Conservation (phyloP, 2,888 invertebrate species). For the Diaphora mendica region DNA sequence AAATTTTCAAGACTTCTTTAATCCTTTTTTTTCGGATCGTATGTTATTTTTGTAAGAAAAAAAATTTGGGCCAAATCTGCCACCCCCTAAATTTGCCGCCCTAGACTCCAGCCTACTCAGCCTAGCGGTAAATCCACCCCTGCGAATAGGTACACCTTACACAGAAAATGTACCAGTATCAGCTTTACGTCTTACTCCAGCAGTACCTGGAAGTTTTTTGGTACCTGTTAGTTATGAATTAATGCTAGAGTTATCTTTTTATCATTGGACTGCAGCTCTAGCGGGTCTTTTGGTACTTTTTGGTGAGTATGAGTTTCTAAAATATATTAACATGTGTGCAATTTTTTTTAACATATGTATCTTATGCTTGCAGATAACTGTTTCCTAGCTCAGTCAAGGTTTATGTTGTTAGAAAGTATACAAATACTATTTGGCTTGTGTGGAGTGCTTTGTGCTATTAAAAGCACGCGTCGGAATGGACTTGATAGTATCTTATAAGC, state of each 20-base stretch:
- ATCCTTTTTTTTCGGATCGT: too few species aligned
- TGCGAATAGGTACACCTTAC: constrained; percentile 94
- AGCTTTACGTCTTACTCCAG: constrained; percentile 94
- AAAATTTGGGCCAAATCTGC: too few species aligned
- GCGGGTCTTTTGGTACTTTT: constrained; percentile 93
- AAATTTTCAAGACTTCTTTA: too few species aligned
- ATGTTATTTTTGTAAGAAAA: too few species aligned
- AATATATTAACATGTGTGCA: neutral
- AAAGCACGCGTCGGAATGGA: constrained; percentile 68
- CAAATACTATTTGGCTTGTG: constrained; percentile 94
- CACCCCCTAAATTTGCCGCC: too few species aligned
- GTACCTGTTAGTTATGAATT: constrained; percentile 94
- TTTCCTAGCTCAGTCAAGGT: constrained; percentile 96
- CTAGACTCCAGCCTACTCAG: too few species aligned
- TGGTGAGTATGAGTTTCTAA: constrained; percentile 83
- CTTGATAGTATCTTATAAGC: too few species aligned
- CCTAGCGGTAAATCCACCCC: too few species aligned
- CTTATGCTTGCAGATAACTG: constrained; percentile 91
- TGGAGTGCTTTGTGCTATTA: constrained; percentile 88
- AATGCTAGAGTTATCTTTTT: constrained; percentile 91
- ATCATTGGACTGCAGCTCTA: constrained; percentile 93
- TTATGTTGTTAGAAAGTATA: constrained; percentile 97
- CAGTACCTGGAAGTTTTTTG: constrained; percentile 94
- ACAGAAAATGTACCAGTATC: constrained; percentile 91
- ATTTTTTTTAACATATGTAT: constrained; percentile 1